Percentiles rank a stretch among this genome's conserved stretches.
Conservation (phyloP, 1,140 invertebrate genomes). For the Temnothorax longispinosus region DNA sequence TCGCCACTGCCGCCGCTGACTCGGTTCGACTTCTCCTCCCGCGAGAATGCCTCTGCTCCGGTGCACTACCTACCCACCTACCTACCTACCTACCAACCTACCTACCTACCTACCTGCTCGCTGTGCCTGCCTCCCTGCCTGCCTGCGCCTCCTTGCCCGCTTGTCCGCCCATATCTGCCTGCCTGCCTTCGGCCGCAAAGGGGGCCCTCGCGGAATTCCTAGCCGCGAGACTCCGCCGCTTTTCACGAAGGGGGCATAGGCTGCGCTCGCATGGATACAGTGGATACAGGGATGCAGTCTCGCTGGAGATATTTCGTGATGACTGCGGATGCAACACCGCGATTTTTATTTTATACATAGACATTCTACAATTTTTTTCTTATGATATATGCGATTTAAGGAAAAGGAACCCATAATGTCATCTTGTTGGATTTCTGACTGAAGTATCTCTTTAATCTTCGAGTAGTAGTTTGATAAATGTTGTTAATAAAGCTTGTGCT, state of each 20-base stretch:
- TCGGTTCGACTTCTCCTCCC: constrained; percentile 55
- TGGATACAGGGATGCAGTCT: neutral
- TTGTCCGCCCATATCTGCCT: constrained; percentile 31
- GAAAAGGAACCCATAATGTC: neutral
- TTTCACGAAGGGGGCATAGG: constrained; percentile 26
- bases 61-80: constrained; percentile 72
- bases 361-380: neutral
- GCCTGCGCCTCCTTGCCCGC: constrained; percentile 14
- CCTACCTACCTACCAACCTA: constrained; percentile 52
- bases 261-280: neutral
- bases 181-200: constrained; percentile 35
- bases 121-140: neutral
- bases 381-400: neutral
- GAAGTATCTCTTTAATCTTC: too few relatives aligned
- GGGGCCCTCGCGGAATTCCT: constrained; percentile 66
- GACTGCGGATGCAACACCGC: neutral
- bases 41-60: constrained; percentile 61
- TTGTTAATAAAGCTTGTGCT: neutral
- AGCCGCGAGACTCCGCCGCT: constrained; percentile 42
- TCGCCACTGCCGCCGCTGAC: neutral
- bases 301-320: neutral
- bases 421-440: neutral
- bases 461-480: neutral
- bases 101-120: constrained; percentile 2
- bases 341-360: neutral